Evolutionary conservation across 2,113 vertebrate genomes (phyloP).

Genomic region (Tragelaphus strepsiceros): DNA sequence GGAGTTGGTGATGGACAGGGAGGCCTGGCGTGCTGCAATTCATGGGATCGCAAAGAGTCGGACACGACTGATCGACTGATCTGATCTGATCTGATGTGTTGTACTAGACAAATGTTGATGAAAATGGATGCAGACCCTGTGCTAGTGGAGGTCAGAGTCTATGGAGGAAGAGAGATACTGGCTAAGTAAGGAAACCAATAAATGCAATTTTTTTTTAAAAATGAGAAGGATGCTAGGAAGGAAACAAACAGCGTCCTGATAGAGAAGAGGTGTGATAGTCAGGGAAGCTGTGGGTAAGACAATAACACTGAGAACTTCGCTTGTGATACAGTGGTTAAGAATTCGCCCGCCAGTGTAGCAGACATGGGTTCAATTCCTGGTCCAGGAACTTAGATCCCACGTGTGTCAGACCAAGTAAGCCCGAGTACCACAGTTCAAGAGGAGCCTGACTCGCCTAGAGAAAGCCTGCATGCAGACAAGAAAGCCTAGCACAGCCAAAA

Average conservation of each 20-base stretch:
- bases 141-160: neutral
- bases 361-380: neutral
- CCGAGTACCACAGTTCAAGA: fast-evolving
- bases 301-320: neutral
- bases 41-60: too few species aligned
- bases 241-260: neutral
- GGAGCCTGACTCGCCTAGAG: neutral
- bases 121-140: neutral
- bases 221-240: neutral
- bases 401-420: neutral
- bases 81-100: too few species aligned
- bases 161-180: neutral
- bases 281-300: neutral
- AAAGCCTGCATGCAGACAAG: neutral
- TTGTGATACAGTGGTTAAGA: neutral
- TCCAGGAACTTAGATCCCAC: neutral
- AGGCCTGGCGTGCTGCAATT: too few species aligned
- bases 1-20: too few species aligned
- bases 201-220: neutral
- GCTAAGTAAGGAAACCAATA: neutral
- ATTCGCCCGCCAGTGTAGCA: fast-evolving
- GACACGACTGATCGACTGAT: too few species aligned
- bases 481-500: neutral
- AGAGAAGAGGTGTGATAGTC: neutral
- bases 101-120: neutral